Evolutionary conservation across 2,888 invertebrate species (phyloP).

Genomic region (Drepana falcataria): DNA sequence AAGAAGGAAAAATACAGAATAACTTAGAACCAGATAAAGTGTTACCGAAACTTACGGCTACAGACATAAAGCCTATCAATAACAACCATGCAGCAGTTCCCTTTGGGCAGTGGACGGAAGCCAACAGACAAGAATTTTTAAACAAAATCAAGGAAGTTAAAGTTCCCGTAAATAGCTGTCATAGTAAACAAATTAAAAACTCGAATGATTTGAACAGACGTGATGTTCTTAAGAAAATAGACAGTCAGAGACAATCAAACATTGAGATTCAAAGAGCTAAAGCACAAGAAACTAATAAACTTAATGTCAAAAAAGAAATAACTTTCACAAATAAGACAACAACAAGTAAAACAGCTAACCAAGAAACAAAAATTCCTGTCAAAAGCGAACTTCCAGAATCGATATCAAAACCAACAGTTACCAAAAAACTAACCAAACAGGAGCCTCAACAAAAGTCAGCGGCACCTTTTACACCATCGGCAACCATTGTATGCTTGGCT

Average conservation of each 20-base stretch:
- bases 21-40: conserved; percentile 12
- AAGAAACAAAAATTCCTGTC: conserved; percentile 23
- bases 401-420: conserved; percentile 13
- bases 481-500: conserved; percentile 3
- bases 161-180: conserved; percentile 41
- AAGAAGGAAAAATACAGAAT: conserved; percentile 8
- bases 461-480: conserved; percentile 8
- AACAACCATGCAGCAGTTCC: conserved; percentile 61
- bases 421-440: conserved; percentile 16
- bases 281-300: conserved; percentile 43
- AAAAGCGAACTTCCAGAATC: conserved; percentile 24
- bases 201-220: conserved; percentile 68
- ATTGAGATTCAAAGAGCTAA: conserved; percentile 34
- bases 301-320: conserved; percentile 43
- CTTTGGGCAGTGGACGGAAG: conserved; percentile 72
- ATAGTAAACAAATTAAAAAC: conserved; percentile 64
- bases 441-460: conserved; percentile 13
- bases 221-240: conserved; percentile 66
- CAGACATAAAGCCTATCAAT: conserved; percentile 36
- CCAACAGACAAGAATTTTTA: conserved; percentile 64
- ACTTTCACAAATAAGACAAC: conserved; percentile 46
- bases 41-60: conserved; percentile 9
- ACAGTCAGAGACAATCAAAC: conserved; percentile 57
- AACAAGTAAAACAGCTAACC: conserved; percentile 4
- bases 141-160: conserved; percentile 65